Percentiles rank a stretch among this genome's conserved stretches.
Conservation (phyloP, 2,797 vertebrate genomes). For the Carapus acus region DNA sequence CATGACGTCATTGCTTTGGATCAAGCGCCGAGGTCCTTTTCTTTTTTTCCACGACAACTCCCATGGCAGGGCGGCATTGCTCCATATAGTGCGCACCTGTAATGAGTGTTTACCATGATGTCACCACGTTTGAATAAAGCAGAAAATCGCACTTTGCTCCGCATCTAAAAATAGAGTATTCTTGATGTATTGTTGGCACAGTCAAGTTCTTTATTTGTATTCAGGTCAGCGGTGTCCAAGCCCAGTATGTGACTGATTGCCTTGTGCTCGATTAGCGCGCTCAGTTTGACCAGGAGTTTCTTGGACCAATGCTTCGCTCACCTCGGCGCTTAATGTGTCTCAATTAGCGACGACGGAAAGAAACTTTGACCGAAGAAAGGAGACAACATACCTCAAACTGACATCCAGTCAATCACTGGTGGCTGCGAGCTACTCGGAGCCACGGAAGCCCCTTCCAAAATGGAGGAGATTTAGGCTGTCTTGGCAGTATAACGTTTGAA, state of each 20-base stretch:
- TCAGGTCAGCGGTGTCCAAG: constrained; percentile 24
- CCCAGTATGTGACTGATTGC: constrained; percentile 51
- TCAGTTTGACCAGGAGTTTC: constrained; percentile 35
- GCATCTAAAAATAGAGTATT: constrained; percentile 25
- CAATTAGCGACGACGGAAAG: constrained; percentile 44
- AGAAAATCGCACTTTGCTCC: constrained; percentile 10
- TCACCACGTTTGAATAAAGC: constrained; percentile 29
- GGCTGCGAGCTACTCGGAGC: constrained; percentile 54
- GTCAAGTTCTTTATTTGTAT: constrained; percentile 37
- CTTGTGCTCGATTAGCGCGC: constrained; percentile 43
- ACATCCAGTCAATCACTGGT: constrained; percentile 51
- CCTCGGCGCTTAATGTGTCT: constrained; percentile 47
- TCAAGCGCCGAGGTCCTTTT: constrained; percentile 51
- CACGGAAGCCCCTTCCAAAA: constrained; percentile 59
- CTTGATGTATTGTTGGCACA: constrained; percentile 28
- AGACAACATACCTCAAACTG: constrained; percentile 30
- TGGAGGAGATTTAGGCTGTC: constrained; percentile 65
- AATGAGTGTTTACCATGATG: constrained; percentile 36
- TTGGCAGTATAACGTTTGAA: constrained; percentile 65
- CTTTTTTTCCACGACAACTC: neutral
- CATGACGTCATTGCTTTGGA: constrained; percentile 70
- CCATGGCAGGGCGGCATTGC: constrained; percentile 30
- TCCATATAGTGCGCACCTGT: constrained; percentile 34
- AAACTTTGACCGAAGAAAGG: constrained; percentile 30
- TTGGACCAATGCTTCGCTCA: constrained; percentile 31